Conservation (phyloP, 2,888 invertebrate genomes). For the Eupeodes luniger region DNA sequence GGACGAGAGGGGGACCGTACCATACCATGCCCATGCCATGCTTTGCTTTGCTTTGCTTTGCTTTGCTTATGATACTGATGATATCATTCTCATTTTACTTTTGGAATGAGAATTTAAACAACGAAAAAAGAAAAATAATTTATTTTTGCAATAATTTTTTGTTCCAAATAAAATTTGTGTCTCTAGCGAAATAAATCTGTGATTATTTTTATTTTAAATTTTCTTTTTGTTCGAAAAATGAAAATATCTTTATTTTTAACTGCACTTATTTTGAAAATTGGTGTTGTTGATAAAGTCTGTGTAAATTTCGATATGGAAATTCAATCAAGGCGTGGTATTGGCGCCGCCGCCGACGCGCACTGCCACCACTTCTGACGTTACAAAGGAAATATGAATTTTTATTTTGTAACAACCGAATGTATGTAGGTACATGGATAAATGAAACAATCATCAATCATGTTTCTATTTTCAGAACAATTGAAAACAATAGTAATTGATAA, state of each 20-base stretch:
- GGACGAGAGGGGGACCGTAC: constrained; percentile 15
- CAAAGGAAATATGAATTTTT: not conserved
- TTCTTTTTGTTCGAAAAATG: constrained; percentile 14
- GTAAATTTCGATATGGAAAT: not conserved
- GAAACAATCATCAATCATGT: too few species aligned
- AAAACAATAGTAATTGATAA: too few species aligned
- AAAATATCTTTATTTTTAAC: constrained; percentile 37
- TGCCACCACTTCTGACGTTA: too few species aligned
- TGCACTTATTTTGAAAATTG: constrained; percentile 18
- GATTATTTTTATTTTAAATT: too few species aligned
- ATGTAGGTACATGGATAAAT: not conserved
- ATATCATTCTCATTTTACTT: constrained; percentile 57
- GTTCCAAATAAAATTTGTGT: constrained; percentile 55
- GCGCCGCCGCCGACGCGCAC: not conserved
- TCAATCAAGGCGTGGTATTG: not conserved
- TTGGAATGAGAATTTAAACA: not conserved
- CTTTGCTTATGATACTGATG: constrained; percentile 2
- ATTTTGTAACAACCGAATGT: not conserved
- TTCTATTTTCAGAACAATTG: too few species aligned
- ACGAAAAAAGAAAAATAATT: constrained; percentile 20
- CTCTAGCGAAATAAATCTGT: constrained; percentile 5
- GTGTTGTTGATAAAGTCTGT: not conserved
- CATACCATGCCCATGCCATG: constrained; percentile 33
- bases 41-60: constrained; percentile 50
- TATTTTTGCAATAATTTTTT: constrained; percentile 65